Base-by-base conservation (phyloP, 2,888 invertebrate species). In the Odontomyia ornata region DNA sequence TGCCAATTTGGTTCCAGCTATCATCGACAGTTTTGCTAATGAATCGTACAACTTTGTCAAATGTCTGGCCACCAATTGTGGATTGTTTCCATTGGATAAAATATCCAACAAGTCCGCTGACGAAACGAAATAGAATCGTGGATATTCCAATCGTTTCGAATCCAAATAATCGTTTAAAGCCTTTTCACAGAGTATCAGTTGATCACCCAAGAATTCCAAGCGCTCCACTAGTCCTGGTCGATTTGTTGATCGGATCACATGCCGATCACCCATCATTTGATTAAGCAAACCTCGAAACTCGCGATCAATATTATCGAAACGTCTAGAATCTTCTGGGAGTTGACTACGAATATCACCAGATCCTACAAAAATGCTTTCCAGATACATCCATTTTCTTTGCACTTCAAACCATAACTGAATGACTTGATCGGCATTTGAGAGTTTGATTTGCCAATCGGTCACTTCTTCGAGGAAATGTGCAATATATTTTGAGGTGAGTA, bases 91-190 rank as follows among this genome's bases (percentile, higher is more conserved):
- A 83, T 90, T 91, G 0, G 92, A 91, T 62, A 92, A 84, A 80
- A 92, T 92, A 83, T 92, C 97, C 21, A 98, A 88, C 76, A 98
- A 89, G 89, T 98, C 98, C 0, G 95, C 95, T 0, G 96, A 94
- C 0, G 97, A 97, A 0, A 98, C 95, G 84, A 98, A 98, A 86
- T 98, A 98, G 86, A 98, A 98, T 64, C 98, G 90, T 15, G 98
- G 98, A 88, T 97, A 98, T 0, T 95, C 95, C 80, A 97, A 88
- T 75, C 97, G 90, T 85, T 98, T 98, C 0, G 97, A 97, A 86
- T 98, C 98, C 81, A 98, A 88, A 84, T 98, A 98, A 85, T 98
- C 94, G 57, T 97, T 95, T 56, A 98, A 88, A 0, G 97, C 97
- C 86, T 98, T 98, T 85, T 98, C 98, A 85, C 98, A 98, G 1